Conservation (phyloP, 2,797 vertebrate species). For the Eospalax fontanierii region DNA sequence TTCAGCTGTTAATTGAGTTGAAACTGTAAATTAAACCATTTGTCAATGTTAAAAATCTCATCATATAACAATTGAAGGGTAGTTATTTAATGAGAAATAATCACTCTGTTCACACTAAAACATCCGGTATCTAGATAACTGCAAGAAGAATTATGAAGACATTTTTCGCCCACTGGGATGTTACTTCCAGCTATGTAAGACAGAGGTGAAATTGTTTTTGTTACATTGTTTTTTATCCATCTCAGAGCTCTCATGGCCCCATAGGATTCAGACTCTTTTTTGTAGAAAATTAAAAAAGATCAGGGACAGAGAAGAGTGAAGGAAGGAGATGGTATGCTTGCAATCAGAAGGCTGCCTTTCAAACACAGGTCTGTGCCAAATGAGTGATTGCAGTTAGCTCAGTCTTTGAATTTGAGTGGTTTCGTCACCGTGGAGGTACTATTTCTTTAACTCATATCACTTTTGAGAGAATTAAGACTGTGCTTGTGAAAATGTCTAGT, state of each 20-base stretch:
- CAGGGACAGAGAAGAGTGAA: not conserved
- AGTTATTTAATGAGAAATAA: not conserved
- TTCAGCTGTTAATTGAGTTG: not conserved
- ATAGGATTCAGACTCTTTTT: not conserved
- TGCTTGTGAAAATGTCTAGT: conserved; percentile 2
- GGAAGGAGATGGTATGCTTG: not conserved
- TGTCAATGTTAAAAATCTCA: not conserved
- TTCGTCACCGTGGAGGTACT: not conserved
- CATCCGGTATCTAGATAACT: not conserved
- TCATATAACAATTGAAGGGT: not conserved
- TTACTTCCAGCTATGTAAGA: not conserved
- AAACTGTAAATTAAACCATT: not conserved
- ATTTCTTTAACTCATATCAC: not conserved
- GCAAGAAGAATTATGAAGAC: not conserved
- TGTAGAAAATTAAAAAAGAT: not conserved
- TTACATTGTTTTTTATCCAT: not conserved
- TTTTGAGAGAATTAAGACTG: not conserved
- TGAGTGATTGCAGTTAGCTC: not conserved
- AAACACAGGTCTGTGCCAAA: not conserved
- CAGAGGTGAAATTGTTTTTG: not conserved
- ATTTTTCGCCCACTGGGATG: not conserved
- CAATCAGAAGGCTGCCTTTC: not conserved
- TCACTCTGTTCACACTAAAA: not conserved
- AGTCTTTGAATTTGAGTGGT: not conserved
- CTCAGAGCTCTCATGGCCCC: not conserved